phyloP scores from a whole-genome alignment of 2,888 invertebrate species.

The Helleia helle region DNA sequence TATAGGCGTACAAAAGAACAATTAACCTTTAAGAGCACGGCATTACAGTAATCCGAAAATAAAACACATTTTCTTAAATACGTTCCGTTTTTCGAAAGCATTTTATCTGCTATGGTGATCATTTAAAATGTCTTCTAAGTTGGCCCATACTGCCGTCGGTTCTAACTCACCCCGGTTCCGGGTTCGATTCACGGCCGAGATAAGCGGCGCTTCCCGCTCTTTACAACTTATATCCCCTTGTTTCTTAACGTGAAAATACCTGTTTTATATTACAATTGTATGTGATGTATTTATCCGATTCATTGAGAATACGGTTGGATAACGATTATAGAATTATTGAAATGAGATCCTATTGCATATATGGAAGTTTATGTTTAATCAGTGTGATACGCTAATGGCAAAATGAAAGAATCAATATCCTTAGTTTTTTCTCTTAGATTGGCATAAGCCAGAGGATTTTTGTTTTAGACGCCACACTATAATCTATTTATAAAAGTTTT shows the following conservation, averaged over 20 bases:
- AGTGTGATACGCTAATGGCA: no score
- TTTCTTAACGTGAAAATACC: background rate
- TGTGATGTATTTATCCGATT: no score
- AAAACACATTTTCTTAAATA: constrained; percentile 1
- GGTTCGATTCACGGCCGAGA: constrained; percentile 19
- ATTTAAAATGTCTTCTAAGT: constrained; percentile 13
- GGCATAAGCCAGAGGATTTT: no score
- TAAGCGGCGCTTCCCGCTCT: constrained; percentile 13
- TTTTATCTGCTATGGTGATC: constrained; percentile 10
- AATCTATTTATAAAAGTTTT: no score
- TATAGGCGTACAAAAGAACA: no score
- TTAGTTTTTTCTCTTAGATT: no score
- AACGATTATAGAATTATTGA: no score
- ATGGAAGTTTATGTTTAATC: no score
- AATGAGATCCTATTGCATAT: no score
- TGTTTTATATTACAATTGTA: background rate
- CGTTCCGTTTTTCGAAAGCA: constrained; percentile 6
- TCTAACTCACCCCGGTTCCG: constrained; percentile 16
- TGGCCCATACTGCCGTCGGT: constrained; percentile 13
- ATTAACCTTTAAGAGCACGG: background rate
- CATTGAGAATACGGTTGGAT: no score
- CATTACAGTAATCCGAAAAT: background rate
- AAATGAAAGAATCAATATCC: no score
- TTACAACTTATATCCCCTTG: constrained; percentile 10
- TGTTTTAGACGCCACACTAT: no score